Base-by-base conservation (phyloP, 2,797 vertebrate genomes). In the Hypotaenidia okinawae region DNA sequence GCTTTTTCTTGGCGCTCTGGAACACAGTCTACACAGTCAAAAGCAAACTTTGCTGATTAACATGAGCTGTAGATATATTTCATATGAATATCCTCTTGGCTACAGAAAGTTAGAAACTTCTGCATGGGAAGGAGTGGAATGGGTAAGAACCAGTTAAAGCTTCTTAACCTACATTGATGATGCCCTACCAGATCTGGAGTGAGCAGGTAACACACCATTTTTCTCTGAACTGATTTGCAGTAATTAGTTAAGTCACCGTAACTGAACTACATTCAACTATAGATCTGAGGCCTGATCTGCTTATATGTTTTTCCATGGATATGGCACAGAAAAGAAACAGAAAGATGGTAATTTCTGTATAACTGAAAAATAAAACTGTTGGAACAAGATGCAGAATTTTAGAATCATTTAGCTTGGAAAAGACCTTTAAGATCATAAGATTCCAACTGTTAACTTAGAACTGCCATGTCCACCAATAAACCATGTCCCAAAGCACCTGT, bases 41-140 rank as follows among this genome's bases (percentile, higher is more conserved):
- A 19, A 2, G 35, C 35, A 78, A 55, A 35, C 14, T 55, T 47
- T 43, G 25, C 25, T 77, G 23, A 67, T 13, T 59, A 52, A 62
- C 64, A 0, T 37, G 33, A 75, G 10, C 27, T 8, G 19, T 1
- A 83, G 8, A 43, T 47, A 47, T 1, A 47, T 0, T 49, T 17
- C 8, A 41, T 9, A n/a, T 5, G 4, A 95, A 17, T 15, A 30
- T 37, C 24, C 11, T 43, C 32, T 15, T n/a, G 14, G 30, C 10
- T 76, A 16, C 24, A 54, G 0, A 25, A 9, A 35, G 7, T 61
- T 73, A 61, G 6, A 25, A 74, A 28, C 32, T 28, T 66, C 52
- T 43, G 7, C 54, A 37, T 5, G 13, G 11, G 28, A 85, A 68
- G 16, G 14, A 58, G 8, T 3, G 3, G 35, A 83, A 68, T 2